These are phyloP conservation scores for Eupeodes latifasciatus DNA, from an alignment of 2,888 invertebrate species.

Conservation along the genomic window DNA sequence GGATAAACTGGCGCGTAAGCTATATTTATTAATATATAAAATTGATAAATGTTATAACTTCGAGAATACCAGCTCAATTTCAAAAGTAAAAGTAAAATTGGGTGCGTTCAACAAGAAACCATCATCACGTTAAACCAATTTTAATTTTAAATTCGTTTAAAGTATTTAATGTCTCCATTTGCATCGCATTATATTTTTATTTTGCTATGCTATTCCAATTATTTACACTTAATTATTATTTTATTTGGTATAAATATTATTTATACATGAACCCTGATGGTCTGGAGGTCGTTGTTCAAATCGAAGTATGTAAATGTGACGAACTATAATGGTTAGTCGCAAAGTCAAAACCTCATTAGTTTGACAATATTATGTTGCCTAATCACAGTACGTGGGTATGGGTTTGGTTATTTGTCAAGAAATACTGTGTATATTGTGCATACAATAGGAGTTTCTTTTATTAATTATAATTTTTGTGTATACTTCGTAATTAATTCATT, in stretches of 20 bases:
- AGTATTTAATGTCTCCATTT: neutral
- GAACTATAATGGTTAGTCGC: conserved; percentile 13
- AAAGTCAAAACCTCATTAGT: neutral
- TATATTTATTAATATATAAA: neutral
- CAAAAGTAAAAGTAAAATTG: conserved; percentile 48
- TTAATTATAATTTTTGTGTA: conserved; percentile 53
- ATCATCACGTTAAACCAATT: neutral
- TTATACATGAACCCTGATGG: conserved; percentile 2
- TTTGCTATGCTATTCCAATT: conserved; percentile 6
- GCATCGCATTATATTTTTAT: neutral
- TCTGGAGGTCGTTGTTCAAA: conserved; percentile 39
- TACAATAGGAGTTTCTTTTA: conserved; percentile 59
- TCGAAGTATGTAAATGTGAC: conserved; percentile 7
- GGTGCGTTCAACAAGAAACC: conserved; percentile 8
- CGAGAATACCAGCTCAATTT: neutral
- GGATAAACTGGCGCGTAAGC: neutral
- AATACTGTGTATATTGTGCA: conserved; percentile 10
- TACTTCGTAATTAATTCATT: conserved; percentile 52
- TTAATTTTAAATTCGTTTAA: neutral
- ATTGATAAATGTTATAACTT: conserved; percentile 11
- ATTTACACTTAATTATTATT: conserved; percentile 29
- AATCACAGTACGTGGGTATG: conserved; percentile 57
- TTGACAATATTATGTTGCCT: conserved; percentile 47
- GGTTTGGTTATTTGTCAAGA: conserved; percentile 44
- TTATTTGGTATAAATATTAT: neutral